phyloP scores from a whole-genome alignment of 2,797 vertebrate genomes.

The Hemitrygon akajei region DNA sequence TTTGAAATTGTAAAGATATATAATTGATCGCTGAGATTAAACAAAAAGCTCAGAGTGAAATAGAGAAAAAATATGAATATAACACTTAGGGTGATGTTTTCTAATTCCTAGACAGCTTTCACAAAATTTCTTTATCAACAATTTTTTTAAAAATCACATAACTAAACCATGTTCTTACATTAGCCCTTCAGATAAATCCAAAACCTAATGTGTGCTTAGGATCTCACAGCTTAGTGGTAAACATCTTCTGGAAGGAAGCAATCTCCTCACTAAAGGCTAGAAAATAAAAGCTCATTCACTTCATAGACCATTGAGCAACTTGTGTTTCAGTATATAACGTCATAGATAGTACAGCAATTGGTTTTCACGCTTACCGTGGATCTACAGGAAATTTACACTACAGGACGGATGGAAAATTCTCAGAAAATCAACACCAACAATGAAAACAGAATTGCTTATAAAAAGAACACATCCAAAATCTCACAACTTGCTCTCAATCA shows the following conservation, averaged over 20 bases:
- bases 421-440: neutral
- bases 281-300: neutral
- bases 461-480: neutral
- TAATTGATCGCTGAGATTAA: neutral
- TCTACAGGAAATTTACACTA: neutral
- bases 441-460: neutral
- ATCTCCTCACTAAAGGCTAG: neutral
- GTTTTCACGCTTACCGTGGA: neutral
- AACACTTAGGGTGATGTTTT: neutral
- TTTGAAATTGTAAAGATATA: neutral
- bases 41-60: neutral
- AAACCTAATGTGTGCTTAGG: neutral
- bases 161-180: neutral
- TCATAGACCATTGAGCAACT: neutral
- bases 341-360: neutral
- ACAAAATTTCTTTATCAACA: neutral
- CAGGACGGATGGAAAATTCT: neutral
- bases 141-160: neutral
- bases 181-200: neutral
- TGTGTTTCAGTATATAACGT: neutral
- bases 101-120: neutral
- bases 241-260: neutral
- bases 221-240: neutral
- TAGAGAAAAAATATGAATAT: neutral
- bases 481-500: neutral